These are phyloP conservation scores for Stenodema calcarata DNA, from an alignment of 2,888 invertebrate genomes.

Conservation along the genomic window DNA sequence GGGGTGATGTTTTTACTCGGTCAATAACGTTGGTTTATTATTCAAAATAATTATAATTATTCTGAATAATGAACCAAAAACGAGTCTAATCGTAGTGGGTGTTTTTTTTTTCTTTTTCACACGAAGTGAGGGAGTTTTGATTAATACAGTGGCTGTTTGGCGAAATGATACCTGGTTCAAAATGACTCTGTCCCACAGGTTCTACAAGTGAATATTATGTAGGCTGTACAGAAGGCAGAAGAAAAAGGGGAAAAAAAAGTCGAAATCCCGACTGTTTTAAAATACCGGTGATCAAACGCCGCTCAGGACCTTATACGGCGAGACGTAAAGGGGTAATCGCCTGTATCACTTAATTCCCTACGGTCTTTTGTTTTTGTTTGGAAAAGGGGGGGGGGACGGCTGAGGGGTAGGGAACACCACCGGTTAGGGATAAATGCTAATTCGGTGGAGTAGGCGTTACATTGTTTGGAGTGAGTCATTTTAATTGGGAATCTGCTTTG, in stretches of 20 bases:
- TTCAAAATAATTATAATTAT: no score
- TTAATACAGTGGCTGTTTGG: no score
- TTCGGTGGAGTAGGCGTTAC: conserved; percentile 28
- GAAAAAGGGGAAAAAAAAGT: not conserved
- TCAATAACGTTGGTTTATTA: no score
- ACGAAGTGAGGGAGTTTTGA: no score
- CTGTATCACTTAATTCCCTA: conserved; percentile 16
- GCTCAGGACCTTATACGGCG: conserved; percentile 3
- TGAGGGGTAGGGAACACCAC: not conserved
- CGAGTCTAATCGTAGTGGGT: no score
- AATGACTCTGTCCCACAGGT: no score
- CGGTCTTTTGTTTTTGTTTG: conserved; percentile 15
- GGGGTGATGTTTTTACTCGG: no score
- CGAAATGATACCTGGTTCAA: no score
- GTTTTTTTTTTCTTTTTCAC: no score
- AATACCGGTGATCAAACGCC: not conserved
- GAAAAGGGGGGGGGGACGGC: not conserved
- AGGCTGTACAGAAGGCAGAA: not conserved
- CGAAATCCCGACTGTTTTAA: not conserved
- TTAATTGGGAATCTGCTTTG: conserved; percentile 26
- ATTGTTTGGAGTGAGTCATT: conserved; percentile 42
- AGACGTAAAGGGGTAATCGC: not conserved
- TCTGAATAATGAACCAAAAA: no score
- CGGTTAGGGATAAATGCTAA: conserved; percentile 24
- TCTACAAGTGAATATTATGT: not conserved